Evolutionary conservation across 2,113 vertebrate species (phyloP).

Genomic region (Cephalopholis sonnerati): DNA sequence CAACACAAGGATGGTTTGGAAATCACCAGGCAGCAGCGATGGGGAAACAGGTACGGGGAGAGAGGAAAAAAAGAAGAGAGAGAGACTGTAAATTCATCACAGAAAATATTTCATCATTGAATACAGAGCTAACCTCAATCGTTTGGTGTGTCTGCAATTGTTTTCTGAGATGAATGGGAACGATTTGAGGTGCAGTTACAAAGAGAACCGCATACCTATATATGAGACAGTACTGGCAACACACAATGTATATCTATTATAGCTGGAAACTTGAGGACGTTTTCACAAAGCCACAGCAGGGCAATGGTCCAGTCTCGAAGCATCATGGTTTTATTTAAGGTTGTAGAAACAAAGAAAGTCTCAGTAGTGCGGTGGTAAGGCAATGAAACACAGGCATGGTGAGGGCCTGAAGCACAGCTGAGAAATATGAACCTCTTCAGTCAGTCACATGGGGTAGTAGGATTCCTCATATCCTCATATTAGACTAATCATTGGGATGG

Average conservation of each 20-base stretch:
- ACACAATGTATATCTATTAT: neutral
- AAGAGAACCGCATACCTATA: neutral
- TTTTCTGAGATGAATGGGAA: constrained; percentile 32
- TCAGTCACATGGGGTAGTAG: neutral
- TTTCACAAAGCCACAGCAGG: constrained; percentile 13
- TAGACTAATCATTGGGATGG: neutral
- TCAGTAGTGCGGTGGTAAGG: neutral
- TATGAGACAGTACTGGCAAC: neutral
- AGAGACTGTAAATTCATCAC: constrained; percentile 36
- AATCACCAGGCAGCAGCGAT: constrained; percentile 23
- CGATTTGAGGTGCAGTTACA: neutral
- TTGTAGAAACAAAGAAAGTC: neutral
- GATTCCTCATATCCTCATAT: neutral
- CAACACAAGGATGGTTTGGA: constrained; percentile 12
- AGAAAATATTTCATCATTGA: constrained; percentile 28
- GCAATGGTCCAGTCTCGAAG: neutral
- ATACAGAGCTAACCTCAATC: neutral
- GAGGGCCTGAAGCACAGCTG: neutral
- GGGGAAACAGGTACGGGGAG: constrained; percentile 16
- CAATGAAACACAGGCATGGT: neutral
- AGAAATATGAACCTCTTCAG: neutral
- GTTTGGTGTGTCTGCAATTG: neutral
- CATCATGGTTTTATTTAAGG: neutral
- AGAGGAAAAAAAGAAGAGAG: constrained; percentile 11
- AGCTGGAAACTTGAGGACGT: neutral